Conservation (phyloP, 2,797 vertebrate genomes). For the Avahi laniger region DNA sequence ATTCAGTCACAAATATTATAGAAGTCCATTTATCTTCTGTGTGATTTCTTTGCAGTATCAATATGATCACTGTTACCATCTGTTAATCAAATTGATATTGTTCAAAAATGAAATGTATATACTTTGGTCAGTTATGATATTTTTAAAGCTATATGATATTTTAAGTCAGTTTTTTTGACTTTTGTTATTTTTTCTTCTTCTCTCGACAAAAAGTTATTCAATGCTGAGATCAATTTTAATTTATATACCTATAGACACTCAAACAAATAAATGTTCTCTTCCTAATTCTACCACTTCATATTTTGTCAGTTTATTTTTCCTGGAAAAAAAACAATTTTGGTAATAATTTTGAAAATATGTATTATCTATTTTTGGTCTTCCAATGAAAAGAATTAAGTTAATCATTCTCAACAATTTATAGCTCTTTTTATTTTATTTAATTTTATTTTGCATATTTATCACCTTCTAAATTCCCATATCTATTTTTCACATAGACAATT, state of each 20-base stretch:
- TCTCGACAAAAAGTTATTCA: neutral
- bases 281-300: neutral
- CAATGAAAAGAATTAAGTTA: neutral
- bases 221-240: neutral
- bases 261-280: neutral
- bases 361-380: neutral
- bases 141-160: neutral
- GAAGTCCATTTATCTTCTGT: neutral
- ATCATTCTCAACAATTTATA: neutral
- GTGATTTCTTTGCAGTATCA: neutral
- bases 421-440: neutral
- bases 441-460: neutral
- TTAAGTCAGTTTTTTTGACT: neutral
- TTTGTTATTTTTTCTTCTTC: neutral
- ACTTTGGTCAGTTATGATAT: neutral
- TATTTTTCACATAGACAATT: neutral
- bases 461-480: neutral
- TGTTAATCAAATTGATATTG: neutral
- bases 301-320: neutral
- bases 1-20: neutral
- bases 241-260: neutral
- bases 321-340: neutral
- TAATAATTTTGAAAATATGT: conserved; percentile 7
- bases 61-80: neutral
- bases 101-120: neutral